phyloP scores from a whole-genome alignment of 1,140 invertebrate genomes.

The Ceratoteleas bidentatus region DNA sequence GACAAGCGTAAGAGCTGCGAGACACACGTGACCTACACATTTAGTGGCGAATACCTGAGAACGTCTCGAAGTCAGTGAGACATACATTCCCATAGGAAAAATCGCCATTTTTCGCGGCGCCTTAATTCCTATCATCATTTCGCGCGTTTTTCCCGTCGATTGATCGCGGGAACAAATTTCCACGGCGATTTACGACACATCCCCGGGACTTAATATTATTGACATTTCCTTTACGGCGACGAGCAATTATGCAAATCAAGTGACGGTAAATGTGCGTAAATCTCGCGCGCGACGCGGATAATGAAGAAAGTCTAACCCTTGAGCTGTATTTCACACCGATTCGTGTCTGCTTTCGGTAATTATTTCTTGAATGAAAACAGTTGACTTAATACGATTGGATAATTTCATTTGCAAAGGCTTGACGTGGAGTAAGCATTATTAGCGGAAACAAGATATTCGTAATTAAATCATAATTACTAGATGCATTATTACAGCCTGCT shows the following conservation, averaged over 20 bases:
- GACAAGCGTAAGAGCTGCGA: slow-evolving; percentile 34
- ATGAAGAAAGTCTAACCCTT: slow-evolving; percentile 12
- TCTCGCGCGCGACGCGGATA: slow-evolving; percentile 18
- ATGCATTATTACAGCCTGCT: too few species aligned
- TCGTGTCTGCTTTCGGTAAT: slow-evolving; percentile 16
- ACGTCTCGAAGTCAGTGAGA: slow-evolving; percentile 9
- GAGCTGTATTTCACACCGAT: slow-evolving; percentile 10
- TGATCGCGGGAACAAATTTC: slow-evolving; percentile 8
- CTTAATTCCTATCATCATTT: slow-evolving; percentile 7
- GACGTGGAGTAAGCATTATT: not conserved
- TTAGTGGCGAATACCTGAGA: slow-evolving; percentile 28
- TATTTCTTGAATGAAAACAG: slow-evolving; percentile 25
- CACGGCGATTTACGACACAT: slow-evolving; percentile 21
- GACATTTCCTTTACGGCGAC: slow-evolving; percentile 32
- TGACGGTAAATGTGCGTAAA: slow-evolving; percentile 33
- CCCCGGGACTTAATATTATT: slow-evolving; percentile 28
- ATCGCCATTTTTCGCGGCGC: not conserved
- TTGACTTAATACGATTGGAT: slow-evolving; percentile 11
- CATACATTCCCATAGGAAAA: slow-evolving; percentile 21
- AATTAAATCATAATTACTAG: too few species aligned
- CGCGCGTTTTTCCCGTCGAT: not conserved
- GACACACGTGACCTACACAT: slow-evolving; percentile 40
- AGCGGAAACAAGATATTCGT: not conserved
- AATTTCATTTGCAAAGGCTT: not conserved
- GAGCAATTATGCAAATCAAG: slow-evolving; percentile 27